Evolutionary conservation across 2,797 vertebrate genomes (phyloP), one percentile per base, ranked within the genome.

Genomic region (Vespertilio murinus): DNA sequence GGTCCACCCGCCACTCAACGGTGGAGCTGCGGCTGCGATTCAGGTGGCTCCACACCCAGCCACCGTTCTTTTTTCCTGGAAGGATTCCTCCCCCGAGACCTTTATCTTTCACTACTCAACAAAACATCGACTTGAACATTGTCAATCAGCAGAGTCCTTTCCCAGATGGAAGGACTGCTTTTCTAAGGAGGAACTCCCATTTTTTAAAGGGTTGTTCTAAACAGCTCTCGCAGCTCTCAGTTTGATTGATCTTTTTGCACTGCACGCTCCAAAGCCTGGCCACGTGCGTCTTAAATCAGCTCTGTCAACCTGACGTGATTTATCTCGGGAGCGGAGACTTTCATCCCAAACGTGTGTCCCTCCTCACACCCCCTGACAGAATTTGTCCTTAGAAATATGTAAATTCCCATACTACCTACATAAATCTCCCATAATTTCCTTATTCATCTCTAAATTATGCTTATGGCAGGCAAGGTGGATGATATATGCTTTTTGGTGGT

Each of bases 361-460:
- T 42, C 11, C 10, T 10, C 8, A 1, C 40, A 81, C 86, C 20
- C 9, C 81, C 86, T 88, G 85, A 93, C 67, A 95, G 90, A 93
- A 93, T 89, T 84, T 95, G 67, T 89, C 83, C 88, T 96, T 95
- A 92, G 95, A 96, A 93, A 80, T 94, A 96, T 91, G 85, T 95
- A 96, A 93, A 95, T 96, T 87, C 79, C 67, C 87, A 95, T 94
- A 90, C 45, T 28, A 88, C 91, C 84, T 95, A 20, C 88, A 93
- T 90, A 6, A 25, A 67, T 93, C 33, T 82, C 35, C 94, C 85
- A 87, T 87, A 80, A 95, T 93, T 95, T 92, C 70, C 78, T 87
- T 75, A 65, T 75, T 94, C 65, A 7, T 93, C 78, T 89, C 82
- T 92, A 83, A 97, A 88, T 97, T 75, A 94, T 70, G 89, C 85